These are phyloP conservation scores for Alloscopus bannaensis DNA, from an alignment of 2,888 invertebrate species.

Conservation along the genomic window DNA sequence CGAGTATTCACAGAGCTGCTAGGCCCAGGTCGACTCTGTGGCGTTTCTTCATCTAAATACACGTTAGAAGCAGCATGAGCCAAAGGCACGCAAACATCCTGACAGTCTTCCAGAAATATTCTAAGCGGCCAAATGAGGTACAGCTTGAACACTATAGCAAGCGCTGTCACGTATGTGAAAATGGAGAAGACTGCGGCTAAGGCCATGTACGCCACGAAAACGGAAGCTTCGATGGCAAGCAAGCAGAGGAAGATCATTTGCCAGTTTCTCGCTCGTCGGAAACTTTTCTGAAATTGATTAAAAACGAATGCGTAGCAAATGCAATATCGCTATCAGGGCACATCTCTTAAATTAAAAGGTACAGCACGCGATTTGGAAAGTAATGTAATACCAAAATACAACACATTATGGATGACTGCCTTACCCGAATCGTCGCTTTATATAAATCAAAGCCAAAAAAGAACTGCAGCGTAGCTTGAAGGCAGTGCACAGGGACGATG, in stretches of 20 bases:
- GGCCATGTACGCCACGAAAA: constrained; percentile 47
- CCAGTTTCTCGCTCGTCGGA: constrained; percentile 52
- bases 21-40: constrained; percentile 31
- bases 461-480: constrained; percentile 54
- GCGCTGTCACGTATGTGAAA: constrained; percentile 43
- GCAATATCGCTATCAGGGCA: too few species aligned
- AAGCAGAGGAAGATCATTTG: constrained; percentile 50
- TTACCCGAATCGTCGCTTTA: constrained; percentile 45
- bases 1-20: too few species aligned
- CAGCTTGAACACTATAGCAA: constrained; percentile 38
- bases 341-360: too few species aligned
- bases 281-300: constrained; percentile 45
- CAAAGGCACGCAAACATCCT: constrained; percentile 46
- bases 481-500: constrained; percentile 53
- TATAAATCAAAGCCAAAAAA: constrained; percentile 58
- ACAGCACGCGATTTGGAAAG: too few species aligned
- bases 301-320: constrained; percentile 11
- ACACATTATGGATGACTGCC: background rate
- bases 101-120: constrained; percentile 53
- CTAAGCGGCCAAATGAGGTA: constrained; percentile 54
- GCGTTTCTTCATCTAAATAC: background rate
- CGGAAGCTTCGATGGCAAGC: constrained; percentile 46
- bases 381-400: too few species aligned
- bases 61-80: constrained; percentile 21
- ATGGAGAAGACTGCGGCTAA: constrained; percentile 41